Conservation (phyloP, 2,113 vertebrate genomes). For the Chamaetylas fuelleborni region DNA sequence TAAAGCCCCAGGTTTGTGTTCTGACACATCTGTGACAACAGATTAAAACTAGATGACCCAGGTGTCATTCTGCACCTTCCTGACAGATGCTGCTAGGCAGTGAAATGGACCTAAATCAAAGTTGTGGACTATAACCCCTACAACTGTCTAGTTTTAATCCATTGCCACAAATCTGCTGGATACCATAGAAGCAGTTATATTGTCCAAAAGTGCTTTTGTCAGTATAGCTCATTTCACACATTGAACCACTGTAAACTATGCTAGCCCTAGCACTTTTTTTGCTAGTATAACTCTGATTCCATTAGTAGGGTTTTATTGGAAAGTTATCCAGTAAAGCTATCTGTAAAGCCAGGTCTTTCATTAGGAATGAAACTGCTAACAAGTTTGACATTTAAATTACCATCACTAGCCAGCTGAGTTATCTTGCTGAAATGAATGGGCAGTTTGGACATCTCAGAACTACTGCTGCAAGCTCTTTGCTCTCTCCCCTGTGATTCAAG, state of each 20-base stretch:
- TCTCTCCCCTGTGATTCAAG: background rate
- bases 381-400: slow-evolving; percentile 31
- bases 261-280: slow-evolving; percentile 47
- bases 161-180: slow-evolving; percentile 23
- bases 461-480: background rate
- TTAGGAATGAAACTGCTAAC: slow-evolving; percentile 34
- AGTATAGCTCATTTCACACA: slow-evolving; percentile 39
- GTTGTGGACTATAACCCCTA: background rate
- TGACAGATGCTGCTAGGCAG: background rate
- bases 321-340: slow-evolving; percentile 50
- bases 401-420: background rate
- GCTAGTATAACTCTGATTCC: slow-evolving; percentile 32
- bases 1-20: background rate
- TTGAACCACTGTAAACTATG: slow-evolving; percentile 16
- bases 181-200: slow-evolving; percentile 26
- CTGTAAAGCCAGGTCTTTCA: slow-evolving; percentile 46
- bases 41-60: background rate
- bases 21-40: background rate
- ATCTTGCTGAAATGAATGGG: background rate
- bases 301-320: slow-evolving; percentile 32
- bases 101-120: background rate
- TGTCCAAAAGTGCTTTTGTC: slow-evolving; percentile 55
- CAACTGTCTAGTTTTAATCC: background rate
- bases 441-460: background rate
- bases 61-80: background rate